Base-by-base conservation (phyloP, 2,888 invertebrate species). In the Euplexia lucipara region DNA sequence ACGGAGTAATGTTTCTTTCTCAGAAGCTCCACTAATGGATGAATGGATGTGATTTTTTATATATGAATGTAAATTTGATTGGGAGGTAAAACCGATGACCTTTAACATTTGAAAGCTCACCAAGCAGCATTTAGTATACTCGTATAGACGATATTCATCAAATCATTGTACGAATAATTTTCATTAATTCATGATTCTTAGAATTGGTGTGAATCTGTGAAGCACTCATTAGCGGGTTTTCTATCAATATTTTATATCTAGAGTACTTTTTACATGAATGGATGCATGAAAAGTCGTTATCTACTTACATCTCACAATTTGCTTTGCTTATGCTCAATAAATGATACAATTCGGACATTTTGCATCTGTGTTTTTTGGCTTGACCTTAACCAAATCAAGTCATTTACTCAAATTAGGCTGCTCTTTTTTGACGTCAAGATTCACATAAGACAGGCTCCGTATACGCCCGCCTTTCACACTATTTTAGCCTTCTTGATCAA, bases 61-160 rank as follows among this genome's bases (percentile, higher is more conserved):
- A 75, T 72, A 62, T 51, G 58, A 62, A 75, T 72, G 70, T 51
- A 62, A 62, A 75, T 75, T 37, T 41, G 14, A 53, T 37, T 26
- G 34, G 7, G 16, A 16, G 76, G 72, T 45, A 76, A 74, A 76
- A 74, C 56, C 77, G 41, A 30, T 18, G 0, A 39, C 20, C 30
- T 20, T 39, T 32, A 39, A 66, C 44, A 53, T 74, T 75, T 75
- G 54, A 60, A 9, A 20, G 14, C 44, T 16, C 5, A 16, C 6
- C 20, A 4, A 39, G 47, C 14, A 39, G 34, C 52, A 52, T n/a
- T n/a, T n/a, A n/a, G n/a, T n/a, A n/a, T n/a, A n/a, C n/a, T n/a
- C n/a, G n/a, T n/a, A n/a, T 42, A 48, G 14, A 37, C 10, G n/a
- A n/a, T 20, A 10, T 32, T 18, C 32, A 22, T 26, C 44, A 39